Conservation (phyloP, 2,113 vertebrate genomes). For the Onychostruthus taczanowskii region DNA sequence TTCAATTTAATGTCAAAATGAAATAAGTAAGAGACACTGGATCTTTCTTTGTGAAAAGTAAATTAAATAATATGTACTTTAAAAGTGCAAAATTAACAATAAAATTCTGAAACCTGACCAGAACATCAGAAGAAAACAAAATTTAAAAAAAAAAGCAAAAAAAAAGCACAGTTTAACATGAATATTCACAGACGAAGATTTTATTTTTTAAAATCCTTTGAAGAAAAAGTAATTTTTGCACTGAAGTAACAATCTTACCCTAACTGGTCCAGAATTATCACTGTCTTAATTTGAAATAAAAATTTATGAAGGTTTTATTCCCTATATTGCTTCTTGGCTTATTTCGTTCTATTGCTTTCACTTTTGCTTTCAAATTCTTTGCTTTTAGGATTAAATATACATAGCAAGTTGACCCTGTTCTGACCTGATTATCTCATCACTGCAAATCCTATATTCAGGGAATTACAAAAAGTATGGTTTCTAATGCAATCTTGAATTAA, state of each 20-base stretch:
- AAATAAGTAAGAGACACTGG: not conserved
- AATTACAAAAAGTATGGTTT: not conserved
- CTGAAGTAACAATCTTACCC: not conserved
- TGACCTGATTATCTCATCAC: not conserved
- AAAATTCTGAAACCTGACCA: not conserved
- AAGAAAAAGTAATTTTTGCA: not conserved
- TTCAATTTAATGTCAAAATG: constrained; percentile 44
- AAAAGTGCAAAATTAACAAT: not conserved
- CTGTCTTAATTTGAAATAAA: not conserved
- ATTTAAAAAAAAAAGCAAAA: not conserved
- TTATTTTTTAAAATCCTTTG: not conserved
- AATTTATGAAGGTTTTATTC: not conserved
- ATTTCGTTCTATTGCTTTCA: not conserved
- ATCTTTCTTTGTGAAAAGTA: not conserved
- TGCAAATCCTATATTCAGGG: not conserved
- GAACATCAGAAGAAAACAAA: not conserved
- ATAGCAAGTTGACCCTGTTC: not conserved
- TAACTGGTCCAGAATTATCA: not conserved
- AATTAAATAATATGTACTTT: not conserved
- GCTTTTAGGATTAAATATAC: not conserved
- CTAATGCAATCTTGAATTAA: not conserved
- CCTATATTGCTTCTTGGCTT: not conserved
- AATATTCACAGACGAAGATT: not conserved
- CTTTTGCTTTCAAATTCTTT: not conserved
- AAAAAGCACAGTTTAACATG: not conserved